These are phyloP conservation scores for Bombus superbus DNA, from an alignment of 1,140 invertebrate species.

Conservation along the genomic window DNA sequence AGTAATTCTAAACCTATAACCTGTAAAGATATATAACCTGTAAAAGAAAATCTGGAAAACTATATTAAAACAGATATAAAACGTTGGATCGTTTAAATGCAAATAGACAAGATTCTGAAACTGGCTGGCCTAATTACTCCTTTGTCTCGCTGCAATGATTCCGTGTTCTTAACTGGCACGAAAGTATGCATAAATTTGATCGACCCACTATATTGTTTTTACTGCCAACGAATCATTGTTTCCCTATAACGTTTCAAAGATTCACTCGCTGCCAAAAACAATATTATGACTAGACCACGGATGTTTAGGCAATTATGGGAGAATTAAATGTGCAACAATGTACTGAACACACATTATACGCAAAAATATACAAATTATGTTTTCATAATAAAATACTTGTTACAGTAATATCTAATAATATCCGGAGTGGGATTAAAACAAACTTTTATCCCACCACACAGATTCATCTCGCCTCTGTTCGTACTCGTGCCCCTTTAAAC, in stretches of 20 bases:
- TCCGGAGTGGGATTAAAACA: background rate
- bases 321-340: background rate
- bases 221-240: background rate
- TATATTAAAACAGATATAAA: background rate
- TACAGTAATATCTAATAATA: background rate
- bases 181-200: background rate
- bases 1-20: background rate
- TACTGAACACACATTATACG: background rate
- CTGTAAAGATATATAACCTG: background rate
- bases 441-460: background rate
- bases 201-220: background rate
- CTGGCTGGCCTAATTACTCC: background rate
- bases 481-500: no score
- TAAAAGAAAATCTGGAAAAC: background rate
- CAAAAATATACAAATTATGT: background rate
- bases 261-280: background rate
- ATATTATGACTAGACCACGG: background rate
- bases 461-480: background rate
- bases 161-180: background rate
- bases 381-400: background rate
- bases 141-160: constrained; percentile 14
- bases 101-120: background rate
- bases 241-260: background rate
- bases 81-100: background rate
- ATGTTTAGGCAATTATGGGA: no score